phyloP scores from a whole-genome alignment of 2,888 invertebrate genomes.

The Drosophila stalkeri region DNA sequence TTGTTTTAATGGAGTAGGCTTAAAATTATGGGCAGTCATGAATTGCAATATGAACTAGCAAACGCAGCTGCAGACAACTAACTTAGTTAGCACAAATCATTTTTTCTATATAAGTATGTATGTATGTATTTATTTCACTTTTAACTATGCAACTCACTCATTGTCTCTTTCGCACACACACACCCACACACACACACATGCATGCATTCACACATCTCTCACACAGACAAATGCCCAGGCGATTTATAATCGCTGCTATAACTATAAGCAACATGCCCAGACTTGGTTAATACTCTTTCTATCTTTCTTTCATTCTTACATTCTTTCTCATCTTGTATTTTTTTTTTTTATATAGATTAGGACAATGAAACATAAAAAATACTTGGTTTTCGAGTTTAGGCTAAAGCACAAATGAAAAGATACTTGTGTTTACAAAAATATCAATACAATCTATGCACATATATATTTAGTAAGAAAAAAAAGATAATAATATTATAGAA shows the following conservation, averaged over 20 bases:
- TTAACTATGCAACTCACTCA: conserved; percentile 51
- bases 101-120: conserved; percentile 39
- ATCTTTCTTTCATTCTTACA: not conserved
- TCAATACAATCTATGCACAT: conserved; percentile 48
- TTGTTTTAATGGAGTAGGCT: conserved; percentile 17
- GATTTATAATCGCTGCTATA: conserved; percentile 44
- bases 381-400: conserved; percentile 7
- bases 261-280: conserved; percentile 31
- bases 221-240: conserved; percentile 15
- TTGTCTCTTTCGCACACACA: conserved; percentile 36
- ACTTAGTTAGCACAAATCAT: conserved; percentile 50
- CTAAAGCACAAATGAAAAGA: conserved; percentile 2
- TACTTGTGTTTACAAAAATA: conserved; percentile 61
- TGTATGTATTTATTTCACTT: conserved; percentile 33
- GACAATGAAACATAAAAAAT: conserved; percentile 23
- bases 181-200: not conserved
- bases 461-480: conserved; percentile 46
- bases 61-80: conserved; percentile 36
- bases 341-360: not conserved
- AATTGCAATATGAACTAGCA: conserved; percentile 32
- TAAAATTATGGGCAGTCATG: conserved; percentile 41
- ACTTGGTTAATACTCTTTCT: conserved; percentile 40
- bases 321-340: not conserved
- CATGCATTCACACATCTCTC: not conserved
- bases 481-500: conserved; percentile 12